phyloP scores from a whole-genome alignment of 2,888 invertebrate genomes.

The Ormyrus labotus region DNA sequence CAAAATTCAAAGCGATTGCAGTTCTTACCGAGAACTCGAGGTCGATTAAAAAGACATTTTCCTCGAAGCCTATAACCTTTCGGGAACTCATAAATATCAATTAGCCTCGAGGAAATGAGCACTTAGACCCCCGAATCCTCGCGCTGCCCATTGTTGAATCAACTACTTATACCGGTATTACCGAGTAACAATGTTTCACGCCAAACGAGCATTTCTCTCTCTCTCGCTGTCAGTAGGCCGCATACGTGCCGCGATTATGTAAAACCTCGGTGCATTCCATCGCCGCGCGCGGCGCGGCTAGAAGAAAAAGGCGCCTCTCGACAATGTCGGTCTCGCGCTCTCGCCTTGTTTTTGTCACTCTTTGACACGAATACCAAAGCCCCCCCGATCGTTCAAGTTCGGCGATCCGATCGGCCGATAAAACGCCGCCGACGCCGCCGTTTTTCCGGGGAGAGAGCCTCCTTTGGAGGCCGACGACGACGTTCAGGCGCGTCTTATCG shows the following conservation, averaged over 20 bases:
- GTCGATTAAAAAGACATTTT: too few relatives aligned
- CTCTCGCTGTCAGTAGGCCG: background rate
- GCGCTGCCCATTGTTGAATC: too few relatives aligned
- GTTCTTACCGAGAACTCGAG: too few relatives aligned
- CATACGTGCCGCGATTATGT: conserved; percentile 44
- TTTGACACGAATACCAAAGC: conserved; percentile 60
- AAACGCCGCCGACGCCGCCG: background rate
- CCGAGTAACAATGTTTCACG: too few relatives aligned
- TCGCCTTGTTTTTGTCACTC: conserved; percentile 38
- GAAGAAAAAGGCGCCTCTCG: conserved; percentile 6
- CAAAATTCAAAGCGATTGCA: too few relatives aligned
- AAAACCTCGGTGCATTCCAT: conserved; percentile 42
- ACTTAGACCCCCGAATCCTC: too few relatives aligned
- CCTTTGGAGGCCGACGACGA: background rate
- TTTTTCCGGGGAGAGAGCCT: background rate
- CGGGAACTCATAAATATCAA: too few relatives aligned
- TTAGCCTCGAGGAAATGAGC: too few relatives aligned
- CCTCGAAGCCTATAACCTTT: too few relatives aligned
- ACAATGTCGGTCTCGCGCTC: conserved; percentile 31
- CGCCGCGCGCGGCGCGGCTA: background rate
- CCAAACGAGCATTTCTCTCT: too few relatives aligned
- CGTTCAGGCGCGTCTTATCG: too few relatives aligned
- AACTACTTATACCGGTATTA: too few relatives aligned
- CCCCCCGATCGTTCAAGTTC: background rate
- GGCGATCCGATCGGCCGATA: conserved; percentile 19